Evolutionary conservation across 2,888 invertebrate genomes (phyloP), one percentile per base, ranked within the genome.

Genomic region (Clepsis dumicolana): DNA sequence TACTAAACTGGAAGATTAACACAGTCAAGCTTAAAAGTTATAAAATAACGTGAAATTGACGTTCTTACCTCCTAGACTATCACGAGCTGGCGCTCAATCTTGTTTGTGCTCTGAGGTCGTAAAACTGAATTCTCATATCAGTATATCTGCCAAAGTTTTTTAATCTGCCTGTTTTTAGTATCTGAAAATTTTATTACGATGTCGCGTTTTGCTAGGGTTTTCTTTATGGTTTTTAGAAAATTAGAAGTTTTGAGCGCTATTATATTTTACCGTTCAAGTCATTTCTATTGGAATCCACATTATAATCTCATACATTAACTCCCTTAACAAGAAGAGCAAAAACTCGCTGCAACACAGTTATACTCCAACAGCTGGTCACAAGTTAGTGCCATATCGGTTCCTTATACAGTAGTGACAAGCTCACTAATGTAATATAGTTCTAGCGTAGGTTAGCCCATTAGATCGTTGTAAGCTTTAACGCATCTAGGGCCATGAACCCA

Each of bases 41-140:
- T 41, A 21, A 48, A 48, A 21, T 48, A 4, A 21, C 44, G 44
- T 18, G 10, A 48, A 21, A 48, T 48, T 48, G 1, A 3, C 2
- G 10, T 12, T 2, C 4, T 48, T 12, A 21, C 10, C 48, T 48
- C 48, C 48, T 48, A 21, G 48, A 21, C 48, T 48, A 48, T 21
- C 21, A 21, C 4, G 8, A 48, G 48, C 48, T 48, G 70, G 72
- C 53, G 73, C 72, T 73, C 72, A 74, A 72, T 75, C 75, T 80
- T 80, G 77, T 79, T 81, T 78, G 76, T 74, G 67, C 73, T 66
- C 61, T 71, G 71, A 79, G 78, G 74, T 82, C 86, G 82, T 88
- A 87, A 87, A 89, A 83, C 80, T 79, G 78, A 80, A 77, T 83
- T 85, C 86, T 87, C 86, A 89, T 84, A 84, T 82, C 81, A 81